phyloP scores from a whole-genome alignment of 2,888 invertebrate genomes.

The Sisyra terminalis region DNA sequence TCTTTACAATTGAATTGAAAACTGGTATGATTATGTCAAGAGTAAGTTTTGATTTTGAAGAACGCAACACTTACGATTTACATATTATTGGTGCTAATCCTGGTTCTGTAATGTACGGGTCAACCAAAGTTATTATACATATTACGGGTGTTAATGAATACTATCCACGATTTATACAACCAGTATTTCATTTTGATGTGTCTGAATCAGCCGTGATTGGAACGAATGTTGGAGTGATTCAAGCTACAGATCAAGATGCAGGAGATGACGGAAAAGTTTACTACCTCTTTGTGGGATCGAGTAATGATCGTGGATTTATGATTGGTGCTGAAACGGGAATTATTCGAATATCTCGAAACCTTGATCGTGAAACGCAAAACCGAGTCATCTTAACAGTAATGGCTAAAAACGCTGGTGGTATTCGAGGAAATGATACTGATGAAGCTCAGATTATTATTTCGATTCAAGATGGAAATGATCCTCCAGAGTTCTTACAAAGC shows the following conservation, averaged over 20 bases:
- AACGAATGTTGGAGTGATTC: constrained; percentile 68
- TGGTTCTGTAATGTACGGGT: constrained; percentile 62
- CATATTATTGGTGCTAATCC: constrained; percentile 77
- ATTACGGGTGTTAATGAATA: constrained; percentile 80
- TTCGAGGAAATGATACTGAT: constrained; percentile 87
- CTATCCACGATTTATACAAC: constrained; percentile 74
- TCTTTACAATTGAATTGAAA: constrained; percentile 60
- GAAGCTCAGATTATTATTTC: constrained; percentile 87
- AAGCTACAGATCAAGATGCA: constrained; percentile 77
- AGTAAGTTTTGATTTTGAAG: constrained; percentile 76
- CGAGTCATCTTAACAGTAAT: constrained; percentile 79
- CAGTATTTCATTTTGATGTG: constrained; percentile 82
- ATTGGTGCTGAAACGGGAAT: constrained; percentile 73
- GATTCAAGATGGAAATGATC: constrained; percentile 92
- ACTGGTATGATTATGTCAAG: constrained; percentile 63
- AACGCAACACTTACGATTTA: constrained; percentile 53
- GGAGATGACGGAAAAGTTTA: constrained; percentile 79
- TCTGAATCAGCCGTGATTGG: constrained; percentile 83
- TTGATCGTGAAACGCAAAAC: constrained; percentile 78
- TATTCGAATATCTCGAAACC: constrained; percentile 63
- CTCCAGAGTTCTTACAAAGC: constrained; percentile 74
- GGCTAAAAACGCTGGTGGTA: constrained; percentile 89
- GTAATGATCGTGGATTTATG: constrained; percentile 79
- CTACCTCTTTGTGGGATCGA: constrained; percentile 84
- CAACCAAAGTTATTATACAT: constrained; percentile 53